A percentile compares a stretch with the other conserved stretches of the same genome.
These are phyloP conservation scores for Zygaena filipendulae DNA, from an alignment of 2,888 invertebrate genomes.

Conservation along the genomic window DNA sequence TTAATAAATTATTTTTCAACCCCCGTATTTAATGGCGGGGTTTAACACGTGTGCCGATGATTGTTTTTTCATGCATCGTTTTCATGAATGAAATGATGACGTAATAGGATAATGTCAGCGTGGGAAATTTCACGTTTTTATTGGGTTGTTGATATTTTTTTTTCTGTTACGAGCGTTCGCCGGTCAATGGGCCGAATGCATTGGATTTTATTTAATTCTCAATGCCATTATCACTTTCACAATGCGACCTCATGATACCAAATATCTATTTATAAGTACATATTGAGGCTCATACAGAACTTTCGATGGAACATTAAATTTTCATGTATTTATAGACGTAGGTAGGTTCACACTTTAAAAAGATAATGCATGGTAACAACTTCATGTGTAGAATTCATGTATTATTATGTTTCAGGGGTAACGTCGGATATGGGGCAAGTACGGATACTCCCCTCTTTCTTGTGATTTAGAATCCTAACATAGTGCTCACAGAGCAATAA, in stretches of 20 bases:
- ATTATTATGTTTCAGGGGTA: too few relatives aligned
- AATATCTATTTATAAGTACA: constrained; percentile 23
- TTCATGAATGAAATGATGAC: constrained; percentile 67
- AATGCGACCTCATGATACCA: constrained; percentile 40
- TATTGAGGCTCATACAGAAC: constrained; percentile 6
- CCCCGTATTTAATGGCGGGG: constrained; percentile 52
- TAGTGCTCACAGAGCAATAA: too few relatives aligned
- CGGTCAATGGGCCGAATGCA: constrained; percentile 61
- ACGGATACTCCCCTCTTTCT: too few relatives aligned
- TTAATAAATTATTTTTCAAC: constrained; percentile 67
- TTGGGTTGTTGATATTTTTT: constrained; percentile 60
- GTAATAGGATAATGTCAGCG: constrained; percentile 67
- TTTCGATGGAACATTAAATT: too few relatives aligned
- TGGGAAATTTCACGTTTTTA: constrained; percentile 65
- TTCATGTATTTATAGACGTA: too few relatives aligned
- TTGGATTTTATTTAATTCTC: constrained; percentile 63
- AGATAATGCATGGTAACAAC: too few relatives aligned
- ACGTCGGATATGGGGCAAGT: too few relatives aligned
- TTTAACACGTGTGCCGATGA: constrained; percentile 59
- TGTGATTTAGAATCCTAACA: too few relatives aligned
- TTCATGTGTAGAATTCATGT: too few relatives aligned
- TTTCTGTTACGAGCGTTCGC: constrained; percentile 38
- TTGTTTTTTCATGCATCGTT: constrained; percentile 53
- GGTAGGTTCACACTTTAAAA: too few relatives aligned
- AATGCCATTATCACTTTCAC: constrained; percentile 68